Evolutionary conservation across 2,797 vertebrate genomes (phyloP), one percentile per base, ranked within the genome.

Genomic region (Syndactyla subalaris): DNA sequence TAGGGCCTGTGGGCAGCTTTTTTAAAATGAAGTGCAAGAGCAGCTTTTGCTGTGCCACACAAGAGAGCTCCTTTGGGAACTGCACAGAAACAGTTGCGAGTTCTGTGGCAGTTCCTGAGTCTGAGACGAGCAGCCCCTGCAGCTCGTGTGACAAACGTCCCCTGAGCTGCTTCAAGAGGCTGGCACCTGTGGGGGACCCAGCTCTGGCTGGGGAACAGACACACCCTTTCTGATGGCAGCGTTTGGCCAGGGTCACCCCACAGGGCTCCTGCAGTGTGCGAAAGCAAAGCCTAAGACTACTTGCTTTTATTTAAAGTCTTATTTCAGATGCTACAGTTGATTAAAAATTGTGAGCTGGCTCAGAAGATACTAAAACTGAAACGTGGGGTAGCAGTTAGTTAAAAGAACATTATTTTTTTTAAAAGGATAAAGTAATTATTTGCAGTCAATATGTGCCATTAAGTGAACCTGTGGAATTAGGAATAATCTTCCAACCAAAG

Each of bases 371-470:
- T 88, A 88, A 96, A 90, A 88, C 93, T 94, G 95, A 96, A 96
- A 96, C 24, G 55, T 96, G 93, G 93, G 93, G 91, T 96, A 98
- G 96, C 95, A 95, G 97, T 97, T 98, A 98, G 98, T 79, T 95
- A 83, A 91, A 97, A 94, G 67, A 97, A 98, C 92, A 68, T 97
- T 97, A 95, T 96, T 97, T 96, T 97, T 97, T 97, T 96, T 98
- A 97, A 97, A 97, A 98, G 97, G 97, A 97, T 98, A 98, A 98
- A 93, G 85, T 97, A 98, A 98, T 96, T 98, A 97, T 97, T 98
- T 98, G 98, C 98, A 98, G 98, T 98, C 98, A 98, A 97, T 98
- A 97, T 98, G 98, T 99, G 99, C 99, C 99, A 99, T 99, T 98
- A 98, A 97, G 98, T 97, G 95, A 98, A 98, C 98, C 98, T 99